These are phyloP conservation scores for Gobio occitaniae DNA, from an alignment of 2,797 vertebrate species.

Conservation along the genomic window DNA sequence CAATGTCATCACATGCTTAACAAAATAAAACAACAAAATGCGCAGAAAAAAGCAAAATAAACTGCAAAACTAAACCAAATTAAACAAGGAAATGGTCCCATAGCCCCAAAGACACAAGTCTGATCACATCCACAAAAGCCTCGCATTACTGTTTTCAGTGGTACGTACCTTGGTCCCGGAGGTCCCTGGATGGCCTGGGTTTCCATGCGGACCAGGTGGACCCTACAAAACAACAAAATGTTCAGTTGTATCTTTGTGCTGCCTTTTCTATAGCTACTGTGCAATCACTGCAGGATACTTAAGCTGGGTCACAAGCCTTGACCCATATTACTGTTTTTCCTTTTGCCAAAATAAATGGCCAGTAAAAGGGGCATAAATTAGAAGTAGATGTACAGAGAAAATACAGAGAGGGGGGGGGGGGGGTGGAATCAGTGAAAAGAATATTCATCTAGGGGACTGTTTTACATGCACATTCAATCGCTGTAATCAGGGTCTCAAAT, in stretches of 20 bases:
- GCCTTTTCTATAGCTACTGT: constrained; percentile 36
- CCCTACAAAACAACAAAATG: constrained; percentile 81
- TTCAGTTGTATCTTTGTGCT: constrained; percentile 48
- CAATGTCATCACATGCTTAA: background rate
- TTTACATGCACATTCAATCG: constrained; percentile 16
- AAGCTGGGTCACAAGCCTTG: constrained; percentile 44
- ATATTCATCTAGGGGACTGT: constrained; percentile 5
- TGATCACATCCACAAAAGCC: background rate
- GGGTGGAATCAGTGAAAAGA: background rate
- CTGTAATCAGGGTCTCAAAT: constrained; percentile 3
- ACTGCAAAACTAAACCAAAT: background rate
- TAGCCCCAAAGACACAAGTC: background rate
- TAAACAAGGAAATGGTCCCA: background rate
- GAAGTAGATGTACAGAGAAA: background rate
- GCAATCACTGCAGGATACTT: constrained; percentile 36
- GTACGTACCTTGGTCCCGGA: constrained; percentile 87
- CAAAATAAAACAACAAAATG: background rate
- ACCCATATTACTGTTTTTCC: constrained; percentile 44
- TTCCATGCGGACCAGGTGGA: constrained; percentile 92
- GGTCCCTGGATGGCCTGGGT: constrained; percentile 87
- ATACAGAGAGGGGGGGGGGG: no score
- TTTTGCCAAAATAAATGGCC: constrained; percentile 19
- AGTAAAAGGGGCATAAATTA: constrained; percentile 14
- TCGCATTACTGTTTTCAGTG: background rate
- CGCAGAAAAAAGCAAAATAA: background rate